Evolutionary conservation across 2,888 invertebrate species (phyloP).

Genomic region (Alloscopus bannaensis): DNA sequence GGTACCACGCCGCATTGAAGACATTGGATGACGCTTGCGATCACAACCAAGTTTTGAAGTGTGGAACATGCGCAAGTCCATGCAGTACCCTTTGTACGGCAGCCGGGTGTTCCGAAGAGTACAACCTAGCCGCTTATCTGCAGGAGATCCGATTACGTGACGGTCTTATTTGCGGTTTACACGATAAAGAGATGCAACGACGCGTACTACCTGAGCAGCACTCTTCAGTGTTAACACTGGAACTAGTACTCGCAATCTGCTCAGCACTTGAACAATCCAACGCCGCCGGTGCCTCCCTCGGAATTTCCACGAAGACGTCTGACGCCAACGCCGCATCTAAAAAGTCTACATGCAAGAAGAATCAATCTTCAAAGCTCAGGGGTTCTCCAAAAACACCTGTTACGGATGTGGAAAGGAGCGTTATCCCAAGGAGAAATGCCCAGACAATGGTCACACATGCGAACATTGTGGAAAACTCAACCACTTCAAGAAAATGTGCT

Average conservation of each 20-base stretch:
- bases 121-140: not conserved
- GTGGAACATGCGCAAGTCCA: not conserved
- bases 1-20: constrained; percentile 16
- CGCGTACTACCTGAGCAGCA: constrained; percentile 28
- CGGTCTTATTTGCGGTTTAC: constrained; percentile 14
- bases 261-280: constrained; percentile 11
- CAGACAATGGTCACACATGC: too few relatives aligned
- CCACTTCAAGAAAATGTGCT: too few relatives aligned
- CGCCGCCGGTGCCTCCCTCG: not conserved
- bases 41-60: not conserved
- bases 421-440: too few relatives aligned
- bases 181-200: constrained; percentile 23
- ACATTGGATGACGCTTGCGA: constrained; percentile 14
- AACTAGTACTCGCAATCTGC: constrained; percentile 21
- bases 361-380: not conserved
- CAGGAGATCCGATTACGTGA: constrained; percentile 15
- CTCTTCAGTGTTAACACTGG: not conserved
- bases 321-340: not conserved
- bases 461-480: too few relatives aligned
- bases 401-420: constrained; percentile 1
- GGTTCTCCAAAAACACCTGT: not conserved
- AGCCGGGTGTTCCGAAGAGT: not conserved
- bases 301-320: not conserved
- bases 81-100: not conserved
- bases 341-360: constrained; percentile 1